Conservation (phyloP, 2,797 vertebrate species). For the Rhinichthys osculus region DNA sequence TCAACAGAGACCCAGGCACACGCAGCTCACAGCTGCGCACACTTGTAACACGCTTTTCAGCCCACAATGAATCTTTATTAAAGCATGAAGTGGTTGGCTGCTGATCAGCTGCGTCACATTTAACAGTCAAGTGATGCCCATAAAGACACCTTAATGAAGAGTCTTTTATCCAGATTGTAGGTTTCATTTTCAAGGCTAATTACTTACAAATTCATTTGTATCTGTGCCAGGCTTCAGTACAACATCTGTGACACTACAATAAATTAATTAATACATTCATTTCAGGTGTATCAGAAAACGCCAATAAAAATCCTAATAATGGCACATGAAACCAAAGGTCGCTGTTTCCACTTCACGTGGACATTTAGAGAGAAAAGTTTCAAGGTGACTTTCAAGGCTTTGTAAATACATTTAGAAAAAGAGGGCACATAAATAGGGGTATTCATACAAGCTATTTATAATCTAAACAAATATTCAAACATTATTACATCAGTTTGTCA, state of each 20-base stretch:
- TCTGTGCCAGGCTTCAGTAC: not conserved
- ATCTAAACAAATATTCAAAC: not conserved
- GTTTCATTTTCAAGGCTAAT: not conserved
- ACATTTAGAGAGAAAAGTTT: not conserved
- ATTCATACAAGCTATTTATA: not conserved
- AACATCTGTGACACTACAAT: not conserved
- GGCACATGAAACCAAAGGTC: constrained; percentile 30
- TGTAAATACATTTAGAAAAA: not conserved
- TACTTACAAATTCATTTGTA: not conserved
- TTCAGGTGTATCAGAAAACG: not conserved
- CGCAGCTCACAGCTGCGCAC: constrained; percentile 24
- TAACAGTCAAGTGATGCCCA: not conserved
- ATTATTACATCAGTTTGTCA: not conserved
- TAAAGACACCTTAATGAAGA: not conserved
- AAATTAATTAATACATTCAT: not conserved
- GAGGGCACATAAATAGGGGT: not conserved
- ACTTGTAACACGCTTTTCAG: constrained; percentile 5
- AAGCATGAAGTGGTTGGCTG: not conserved
- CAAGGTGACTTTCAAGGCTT: constrained; percentile 29
- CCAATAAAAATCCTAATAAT: constrained; percentile 38
- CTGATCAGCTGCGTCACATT: constrained; percentile 11
- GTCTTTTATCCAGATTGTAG: not conserved
- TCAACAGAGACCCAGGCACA: constrained; percentile 27
- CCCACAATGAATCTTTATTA: constrained; percentile 17
- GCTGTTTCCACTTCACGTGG: constrained; percentile 14